These are phyloP conservation scores for Dipodomys ordii DNA, from an alignment of 2,113 vertebrate genomes.

Conservation along the genomic window DNA sequence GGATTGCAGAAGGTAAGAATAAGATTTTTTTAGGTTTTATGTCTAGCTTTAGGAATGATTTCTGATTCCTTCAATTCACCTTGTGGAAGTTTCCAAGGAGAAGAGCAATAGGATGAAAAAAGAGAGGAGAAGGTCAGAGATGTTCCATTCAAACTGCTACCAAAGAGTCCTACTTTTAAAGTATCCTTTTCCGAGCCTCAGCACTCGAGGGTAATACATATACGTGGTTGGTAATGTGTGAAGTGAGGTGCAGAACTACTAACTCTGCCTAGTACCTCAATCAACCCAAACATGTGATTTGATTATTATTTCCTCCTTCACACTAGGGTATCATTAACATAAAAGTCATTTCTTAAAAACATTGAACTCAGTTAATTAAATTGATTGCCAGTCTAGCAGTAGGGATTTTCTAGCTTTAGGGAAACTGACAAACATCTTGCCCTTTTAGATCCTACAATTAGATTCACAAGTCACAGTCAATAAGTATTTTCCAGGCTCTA, in stretches of 20 bases:
- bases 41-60: background rate
- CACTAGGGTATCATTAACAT: conserved; percentile 66
- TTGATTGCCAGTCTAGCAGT: conserved; percentile 71
- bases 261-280: conserved; percentile 14
- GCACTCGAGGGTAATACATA: background rate
- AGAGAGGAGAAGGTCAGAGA: background rate
- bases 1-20: background rate
- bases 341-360: conserved; percentile 76
- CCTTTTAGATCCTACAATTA: conserved; percentile 77
- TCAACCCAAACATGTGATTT: conserved; percentile 54
- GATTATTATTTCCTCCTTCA: conserved; percentile 62
- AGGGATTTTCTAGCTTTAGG: conserved; percentile 72
- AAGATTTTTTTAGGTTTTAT: background rate
- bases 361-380: conserved; percentile 76
- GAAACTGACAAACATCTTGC: conserved; percentile 77
- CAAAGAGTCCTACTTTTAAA: background rate
- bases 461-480: conserved; percentile 73
- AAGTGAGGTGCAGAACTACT: background rate
- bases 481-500: conserved; percentile 57
- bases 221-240: background rate
- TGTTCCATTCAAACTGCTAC: background rate
- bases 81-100: background rate
- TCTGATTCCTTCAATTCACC: background rate
- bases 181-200: background rate
- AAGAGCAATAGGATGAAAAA: background rate